These are phyloP conservation scores for Actias luna DNA, from an alignment of 2,888 invertebrate genomes.

Conservation along the genomic window DNA sequence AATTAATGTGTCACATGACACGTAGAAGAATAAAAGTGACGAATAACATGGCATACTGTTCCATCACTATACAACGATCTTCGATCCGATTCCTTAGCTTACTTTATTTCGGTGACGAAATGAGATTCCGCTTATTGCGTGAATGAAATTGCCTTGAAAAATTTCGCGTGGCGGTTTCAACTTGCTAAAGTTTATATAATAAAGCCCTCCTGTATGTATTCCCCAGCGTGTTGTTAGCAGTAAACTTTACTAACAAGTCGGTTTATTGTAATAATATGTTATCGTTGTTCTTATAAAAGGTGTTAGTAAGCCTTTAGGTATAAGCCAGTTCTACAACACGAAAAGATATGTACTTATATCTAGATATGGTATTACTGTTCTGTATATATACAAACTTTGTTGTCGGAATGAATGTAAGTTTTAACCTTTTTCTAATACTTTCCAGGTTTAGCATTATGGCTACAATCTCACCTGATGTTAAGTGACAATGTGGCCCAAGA, in stretches of 20 bases:
- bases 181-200: constrained; percentile 21
- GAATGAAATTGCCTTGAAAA: constrained; percentile 22
- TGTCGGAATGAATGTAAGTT: neutral
- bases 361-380: neutral
- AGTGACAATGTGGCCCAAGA: too few species aligned
- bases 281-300: neutral
- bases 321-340: neutral
- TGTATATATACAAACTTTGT: neutral
- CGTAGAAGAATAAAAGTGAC: too few species aligned
- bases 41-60: constrained; percentile 4
- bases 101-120: constrained; percentile 47
- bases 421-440: too few species aligned
- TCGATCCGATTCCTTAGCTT: constrained; percentile 25
- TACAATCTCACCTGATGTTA: too few species aligned
- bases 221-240: neutral
- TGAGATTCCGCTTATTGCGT: constrained; percentile 41
- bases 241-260: constrained; percentile 6
- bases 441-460: too few species aligned
- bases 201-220: constrained; percentile 7
- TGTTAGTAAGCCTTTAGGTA: neutral
- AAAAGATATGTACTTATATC: neutral
- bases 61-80: neutral
- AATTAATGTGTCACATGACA: too few species aligned
- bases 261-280: neutral
- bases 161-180: constrained; percentile 17